These are phyloP conservation scores for Noctuana brunneofusca DNA, from an alignment of 2,888 invertebrate genomes.

Conservation along the genomic window DNA sequence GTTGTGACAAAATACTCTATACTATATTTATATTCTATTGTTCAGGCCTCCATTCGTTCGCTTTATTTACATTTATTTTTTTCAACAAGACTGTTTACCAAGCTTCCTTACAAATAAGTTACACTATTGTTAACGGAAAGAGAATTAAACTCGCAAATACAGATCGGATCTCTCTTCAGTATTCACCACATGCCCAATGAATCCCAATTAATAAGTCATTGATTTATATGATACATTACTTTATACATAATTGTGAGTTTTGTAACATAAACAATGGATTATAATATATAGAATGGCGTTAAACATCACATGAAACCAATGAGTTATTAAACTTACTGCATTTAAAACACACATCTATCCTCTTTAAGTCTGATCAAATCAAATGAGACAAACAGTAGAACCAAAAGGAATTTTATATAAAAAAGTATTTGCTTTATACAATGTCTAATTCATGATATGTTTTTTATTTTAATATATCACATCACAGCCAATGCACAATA, in stretches of 20 bases:
- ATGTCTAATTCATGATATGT: constrained; percentile 11
- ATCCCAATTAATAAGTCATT: constrained; percentile 41
- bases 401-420: neutral
- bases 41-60: constrained; percentile 74
- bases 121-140: constrained; percentile 27
- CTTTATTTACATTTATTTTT: constrained; percentile 69
- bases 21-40: constrained; percentile 61
- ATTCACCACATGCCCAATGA: constrained; percentile 59
- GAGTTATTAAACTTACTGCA: neutral
- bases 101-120: constrained; percentile 47
- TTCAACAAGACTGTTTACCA: constrained; percentile 40
- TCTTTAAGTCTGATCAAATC: neutral
- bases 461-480: neutral
- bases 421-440: neutral
- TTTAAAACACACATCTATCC: constrained; percentile 15
- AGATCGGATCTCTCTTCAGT: constrained; percentile 43
- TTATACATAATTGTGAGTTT: constrained; percentile 12
- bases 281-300: neutral
- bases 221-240: constrained; percentile 20
- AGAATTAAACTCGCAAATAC: constrained; percentile 49
- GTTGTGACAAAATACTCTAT: constrained; percentile 68
- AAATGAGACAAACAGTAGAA: neutral
- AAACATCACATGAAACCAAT: neutral
- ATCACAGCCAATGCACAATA: constrained; percentile 18
- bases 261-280: neutral